These are phyloP conservation scores for Eudemis profundana DNA, from an alignment of 2,888 invertebrate genomes.

Conservation along the genomic window DNA sequence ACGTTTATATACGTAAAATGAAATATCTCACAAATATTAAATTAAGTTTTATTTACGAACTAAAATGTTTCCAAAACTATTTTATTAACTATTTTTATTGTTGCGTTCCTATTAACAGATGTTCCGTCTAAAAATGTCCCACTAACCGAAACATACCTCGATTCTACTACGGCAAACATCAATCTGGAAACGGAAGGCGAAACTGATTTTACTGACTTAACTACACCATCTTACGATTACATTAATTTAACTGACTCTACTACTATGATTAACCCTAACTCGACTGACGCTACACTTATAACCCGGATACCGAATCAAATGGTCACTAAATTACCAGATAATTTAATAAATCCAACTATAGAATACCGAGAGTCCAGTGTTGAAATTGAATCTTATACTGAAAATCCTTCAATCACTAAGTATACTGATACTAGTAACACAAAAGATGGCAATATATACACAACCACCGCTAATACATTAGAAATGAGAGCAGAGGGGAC, in stretches of 20 bases:
- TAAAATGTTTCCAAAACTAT: background rate
- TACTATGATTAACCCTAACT: conserved; percentile 36
- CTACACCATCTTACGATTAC: conserved; percentile 48
- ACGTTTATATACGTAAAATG: background rate
- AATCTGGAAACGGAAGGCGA: conserved; percentile 60
- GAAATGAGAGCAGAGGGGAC: background rate
- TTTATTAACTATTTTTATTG: conserved; percentile 63
- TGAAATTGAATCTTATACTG: conserved; percentile 26
- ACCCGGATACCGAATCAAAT: background rate
- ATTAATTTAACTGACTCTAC: conserved; percentile 35
- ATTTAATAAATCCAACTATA: conserved; percentile 21
- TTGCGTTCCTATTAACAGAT: conserved; percentile 83
- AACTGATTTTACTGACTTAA: conserved; percentile 55
- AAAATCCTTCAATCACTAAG: conserved; percentile 16
- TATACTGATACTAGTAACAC: background rate
- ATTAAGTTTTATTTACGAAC: background rate
- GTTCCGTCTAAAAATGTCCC: conserved; percentile 77
- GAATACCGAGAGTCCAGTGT: conserved; percentile 29
- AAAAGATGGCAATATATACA: background rate
- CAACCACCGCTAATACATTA: conserved; percentile 17
- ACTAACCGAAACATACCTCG: conserved; percentile 79
- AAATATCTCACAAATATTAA: background rate
- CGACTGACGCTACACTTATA: background rate
- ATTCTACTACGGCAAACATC: conserved; percentile 60
- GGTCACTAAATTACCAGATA: background rate